Evolutionary conservation across 2,797 vertebrate species (phyloP), one percentile per base, ranked within the genome.

Genomic region (Danio kyathit): DNA sequence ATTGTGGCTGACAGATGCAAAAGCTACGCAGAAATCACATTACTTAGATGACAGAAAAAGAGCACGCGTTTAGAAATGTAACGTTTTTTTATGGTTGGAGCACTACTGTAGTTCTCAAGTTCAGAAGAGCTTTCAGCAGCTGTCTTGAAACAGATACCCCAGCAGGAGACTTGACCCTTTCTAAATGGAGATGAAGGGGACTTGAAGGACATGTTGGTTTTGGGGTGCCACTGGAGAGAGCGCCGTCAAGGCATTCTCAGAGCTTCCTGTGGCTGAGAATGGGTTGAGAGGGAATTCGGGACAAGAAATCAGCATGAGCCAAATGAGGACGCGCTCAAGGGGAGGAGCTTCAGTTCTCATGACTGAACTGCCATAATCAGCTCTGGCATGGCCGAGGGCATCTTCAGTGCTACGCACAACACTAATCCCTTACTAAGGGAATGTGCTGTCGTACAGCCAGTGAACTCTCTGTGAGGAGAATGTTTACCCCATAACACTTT

Each of bases 111-210:
- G 89, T 86, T 91, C 89, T 92, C 90, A 89, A 89, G 89, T 93
- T 93, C 88, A 90, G 86, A 91, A 89, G 89, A 90, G 88, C 88
- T 89, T 87, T 92, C 89, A 92, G 87, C 94, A 94, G 92, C 90
- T 94, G 92, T 90, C 86, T 87, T 85, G 89, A 93, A 94, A 93
- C 90, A 87, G 85, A 93, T 90, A 91, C 90, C 88, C 57, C 88
- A 86, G 86, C 87, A 88, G 86, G 85, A 88, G 80, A 76, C 88
- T 69, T 76, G 79, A 82, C 84, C 86, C n/a, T 88, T 90, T 90
- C 90, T 90, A 92, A 91, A 94, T 89, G 84, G 85, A 90, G 90
- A 82, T 66, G 69, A 87, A 88, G 87, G 89, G 69, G 82, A 89
- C 81, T 87, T 88, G 88, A 86, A 90, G 90, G 87, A 88, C 90